Evolutionary conservation across 2,113 vertebrate species (phyloP).

Genomic region (Hiodon tergisus): DNA sequence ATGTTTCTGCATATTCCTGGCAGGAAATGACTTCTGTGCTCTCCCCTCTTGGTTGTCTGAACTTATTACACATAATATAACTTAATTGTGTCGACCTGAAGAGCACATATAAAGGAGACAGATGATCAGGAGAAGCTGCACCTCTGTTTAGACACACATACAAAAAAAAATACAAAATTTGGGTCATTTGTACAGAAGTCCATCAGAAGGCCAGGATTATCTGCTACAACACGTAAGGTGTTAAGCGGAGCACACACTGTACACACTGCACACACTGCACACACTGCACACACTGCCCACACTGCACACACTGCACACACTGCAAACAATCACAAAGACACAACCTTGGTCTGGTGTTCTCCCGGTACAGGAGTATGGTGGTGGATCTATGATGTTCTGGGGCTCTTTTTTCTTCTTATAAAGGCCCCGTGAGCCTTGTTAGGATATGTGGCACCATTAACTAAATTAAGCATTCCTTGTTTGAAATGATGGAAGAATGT

Average conservation of each 20-base stretch:
- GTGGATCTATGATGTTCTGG: no score
- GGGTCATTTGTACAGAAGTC: not conserved
- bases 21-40: slow-evolving; percentile 17
- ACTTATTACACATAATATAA: slow-evolving; percentile 15
- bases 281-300: no score
- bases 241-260: no score
- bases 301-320: not conserved
- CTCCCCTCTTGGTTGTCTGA: slow-evolving; percentile 22
- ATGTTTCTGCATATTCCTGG: slow-evolving; percentile 35
- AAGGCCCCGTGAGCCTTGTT: no score
- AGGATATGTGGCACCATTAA: no score
- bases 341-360: slow-evolving; percentile 5
- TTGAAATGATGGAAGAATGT: not conserved
- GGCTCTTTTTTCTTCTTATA: no score
- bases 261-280: no score
- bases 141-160: not conserved
- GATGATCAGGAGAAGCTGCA: not conserved
- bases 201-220: no score
- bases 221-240: no score
- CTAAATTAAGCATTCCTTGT: not conserved
- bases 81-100: slow-evolving; percentile 28
- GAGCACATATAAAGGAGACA: slow-evolving; percentile 28
- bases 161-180: no score
- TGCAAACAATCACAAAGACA: slow-evolving; percentile 18
- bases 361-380: slow-evolving; percentile 1